phyloP scores from a whole-genome alignment of 2,888 invertebrate genomes.

The Abrostola tripartita region DNA sequence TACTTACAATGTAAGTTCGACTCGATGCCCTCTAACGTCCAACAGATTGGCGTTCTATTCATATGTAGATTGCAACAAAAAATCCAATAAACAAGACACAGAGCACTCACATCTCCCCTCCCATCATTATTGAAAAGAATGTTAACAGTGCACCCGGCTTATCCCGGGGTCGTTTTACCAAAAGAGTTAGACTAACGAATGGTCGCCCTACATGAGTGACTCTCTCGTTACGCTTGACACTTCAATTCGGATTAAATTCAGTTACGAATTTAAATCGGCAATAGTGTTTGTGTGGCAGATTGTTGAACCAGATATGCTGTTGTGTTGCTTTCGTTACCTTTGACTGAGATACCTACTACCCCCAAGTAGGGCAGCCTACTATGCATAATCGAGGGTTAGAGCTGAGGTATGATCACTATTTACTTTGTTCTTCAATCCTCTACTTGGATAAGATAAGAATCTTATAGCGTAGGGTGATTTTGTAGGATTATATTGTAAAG shows the following conservation, averaged over 20 bases:
- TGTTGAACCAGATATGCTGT: constrained; percentile 48
- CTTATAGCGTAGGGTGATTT: too few relatives aligned
- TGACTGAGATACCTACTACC: constrained; percentile 40
- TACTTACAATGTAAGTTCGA: constrained; percentile 67
- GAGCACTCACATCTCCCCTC: constrained; percentile 81
- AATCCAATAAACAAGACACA: constrained; percentile 88
- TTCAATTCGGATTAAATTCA: constrained; percentile 83
- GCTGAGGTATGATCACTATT: neutral
- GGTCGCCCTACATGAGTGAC: constrained; percentile 74
- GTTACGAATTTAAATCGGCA: constrained; percentile 71
- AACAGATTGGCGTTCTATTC: constrained; percentile 86
- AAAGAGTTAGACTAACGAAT: constrained; percentile 88
- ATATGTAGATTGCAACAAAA: constrained; percentile 88
- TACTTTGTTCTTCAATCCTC: neutral
- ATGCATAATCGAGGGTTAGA: neutral
- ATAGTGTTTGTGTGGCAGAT: constrained; percentile 50
- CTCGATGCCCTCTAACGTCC: constrained; percentile 75
- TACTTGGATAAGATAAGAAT: too few relatives aligned
- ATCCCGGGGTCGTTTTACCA: constrained; percentile 86
- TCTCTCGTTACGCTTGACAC: constrained; percentile 84
- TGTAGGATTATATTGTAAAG: too few relatives aligned
- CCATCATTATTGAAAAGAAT: constrained; percentile 87
- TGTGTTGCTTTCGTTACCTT: constrained; percentile 46
- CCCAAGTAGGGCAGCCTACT: neutral
- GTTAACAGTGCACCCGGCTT: constrained; percentile 85